These are phyloP conservation scores for Sebastiscus tertius DNA, from an alignment of 2,797 vertebrate genomes.

Conservation along the genomic window DNA sequence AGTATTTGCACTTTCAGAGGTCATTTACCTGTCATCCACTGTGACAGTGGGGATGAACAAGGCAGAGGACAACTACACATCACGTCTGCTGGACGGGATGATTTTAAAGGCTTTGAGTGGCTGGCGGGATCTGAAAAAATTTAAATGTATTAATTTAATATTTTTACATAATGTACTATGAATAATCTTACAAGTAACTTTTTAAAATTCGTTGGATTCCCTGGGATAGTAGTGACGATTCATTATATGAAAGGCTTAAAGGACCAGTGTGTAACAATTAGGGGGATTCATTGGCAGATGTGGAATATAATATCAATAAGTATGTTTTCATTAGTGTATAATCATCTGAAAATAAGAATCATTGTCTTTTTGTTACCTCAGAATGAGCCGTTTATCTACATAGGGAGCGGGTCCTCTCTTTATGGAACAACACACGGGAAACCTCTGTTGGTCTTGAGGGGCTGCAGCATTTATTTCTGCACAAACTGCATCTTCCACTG, in stretches of 20 bases:
- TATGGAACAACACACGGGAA: too few relatives aligned
- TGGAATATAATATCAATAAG: too few relatives aligned
- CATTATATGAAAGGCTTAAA: neutral
- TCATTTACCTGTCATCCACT: conserved; percentile 81
- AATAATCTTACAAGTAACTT: neutral
- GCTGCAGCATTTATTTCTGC: too few relatives aligned
- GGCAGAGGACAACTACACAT: conserved; percentile 55
- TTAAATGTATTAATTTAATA: neutral
- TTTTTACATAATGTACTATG: neutral
- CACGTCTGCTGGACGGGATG: conserved; percentile 20
- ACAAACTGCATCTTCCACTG: too few relatives aligned
- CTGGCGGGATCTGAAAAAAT: conserved; percentile 10
- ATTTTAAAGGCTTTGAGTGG: conserved; percentile 40
- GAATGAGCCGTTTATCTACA: too few relatives aligned
- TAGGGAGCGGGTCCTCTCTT: too few relatives aligned
- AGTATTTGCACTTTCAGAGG: conserved; percentile 79
- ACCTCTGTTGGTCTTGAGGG: too few relatives aligned
- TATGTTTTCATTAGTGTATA: too few relatives aligned
- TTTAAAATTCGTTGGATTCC: neutral
- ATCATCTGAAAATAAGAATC: too few relatives aligned
- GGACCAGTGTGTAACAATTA: too few relatives aligned
- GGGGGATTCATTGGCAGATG: too few relatives aligned
- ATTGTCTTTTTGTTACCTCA: too few relatives aligned
- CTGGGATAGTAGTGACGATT: neutral
- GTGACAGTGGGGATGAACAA: conserved; percentile 60